These are phyloP conservation scores for Papilio demoleus DNA, from an alignment of 2,888 invertebrate genomes.

Conservation along the genomic window DNA sequence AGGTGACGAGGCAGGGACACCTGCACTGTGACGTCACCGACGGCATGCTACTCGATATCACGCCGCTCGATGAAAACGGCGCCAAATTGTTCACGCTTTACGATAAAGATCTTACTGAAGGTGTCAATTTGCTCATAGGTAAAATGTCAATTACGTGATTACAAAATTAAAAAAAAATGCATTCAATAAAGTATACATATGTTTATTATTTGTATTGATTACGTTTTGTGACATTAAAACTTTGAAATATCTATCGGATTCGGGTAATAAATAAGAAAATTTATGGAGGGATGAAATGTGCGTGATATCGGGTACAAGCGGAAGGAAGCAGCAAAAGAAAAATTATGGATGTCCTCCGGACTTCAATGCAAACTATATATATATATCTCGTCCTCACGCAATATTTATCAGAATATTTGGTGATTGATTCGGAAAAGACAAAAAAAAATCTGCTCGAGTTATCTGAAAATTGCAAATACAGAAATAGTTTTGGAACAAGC, in stretches of 20 bases:
- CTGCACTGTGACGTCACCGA: constrained; percentile 88
- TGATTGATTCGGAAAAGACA: background rate
- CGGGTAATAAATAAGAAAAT: constrained; percentile 14
- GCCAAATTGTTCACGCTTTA: constrained; percentile 87
- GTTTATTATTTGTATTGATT: too few species aligned
- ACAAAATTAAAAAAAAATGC: background rate
- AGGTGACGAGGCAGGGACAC: constrained; percentile 88
- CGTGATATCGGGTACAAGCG: constrained; percentile 45
- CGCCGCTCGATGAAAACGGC: constrained; percentile 86
- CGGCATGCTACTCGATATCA: constrained; percentile 87
- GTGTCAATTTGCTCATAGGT: constrained; percentile 89
- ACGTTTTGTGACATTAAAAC: too few species aligned
- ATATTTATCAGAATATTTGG: background rate
- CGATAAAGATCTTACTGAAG: constrained; percentile 89
- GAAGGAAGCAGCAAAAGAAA: constrained; percentile 51
- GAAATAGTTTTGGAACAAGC: too few species aligned
- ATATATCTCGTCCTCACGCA: constrained; percentile 33
- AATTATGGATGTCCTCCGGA: constrained; percentile 53
- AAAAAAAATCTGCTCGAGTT: background rate
- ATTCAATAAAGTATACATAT: too few species aligned
- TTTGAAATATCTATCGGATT: background rate
- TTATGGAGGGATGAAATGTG: constrained; percentile 46
- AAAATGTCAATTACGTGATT: constrained; percentile 24
- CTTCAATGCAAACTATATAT: constrained; percentile 42
- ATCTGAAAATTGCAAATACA: background rate